phyloP scores from a whole-genome alignment of 2,888 invertebrate species.

The Pristionchus exspectatus region DNA sequence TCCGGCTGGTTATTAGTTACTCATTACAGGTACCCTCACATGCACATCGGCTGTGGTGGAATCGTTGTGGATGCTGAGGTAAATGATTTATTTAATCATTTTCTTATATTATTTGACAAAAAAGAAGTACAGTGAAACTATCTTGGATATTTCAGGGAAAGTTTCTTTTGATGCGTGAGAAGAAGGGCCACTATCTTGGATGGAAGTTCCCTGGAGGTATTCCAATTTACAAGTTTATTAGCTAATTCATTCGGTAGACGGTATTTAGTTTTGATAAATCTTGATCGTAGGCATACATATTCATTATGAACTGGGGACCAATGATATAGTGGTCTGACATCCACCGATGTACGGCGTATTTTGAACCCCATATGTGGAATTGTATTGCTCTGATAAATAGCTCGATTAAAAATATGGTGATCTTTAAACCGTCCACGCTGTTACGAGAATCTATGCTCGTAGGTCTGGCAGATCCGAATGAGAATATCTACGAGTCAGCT shows the following conservation, averaged over 20 bases:
- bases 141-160: slow-evolving; percentile 82
- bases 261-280: background rate
- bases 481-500: slow-evolving; percentile 89
- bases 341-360: too few species aligned
- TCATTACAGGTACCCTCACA: slow-evolving; percentile 84
- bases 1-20: background rate
- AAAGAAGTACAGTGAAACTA: background rate
- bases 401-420: too few species aligned
- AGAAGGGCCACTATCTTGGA: slow-evolving; percentile 82
- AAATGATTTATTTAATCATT: background rate
- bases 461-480: slow-evolving; percentile 85
- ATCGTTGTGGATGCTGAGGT: slow-evolving; percentile 85
- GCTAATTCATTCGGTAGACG: too few species aligned
- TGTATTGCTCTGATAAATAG: too few species aligned
- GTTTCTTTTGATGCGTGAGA: slow-evolving; percentile 89
- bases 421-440: too few species aligned
- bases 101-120: background rate
- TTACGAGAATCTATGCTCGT: too few species aligned
- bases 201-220: slow-evolving; percentile 94
- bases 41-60: slow-evolving; percentile 89
- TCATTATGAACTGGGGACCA: too few species aligned
- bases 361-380: too few species aligned
- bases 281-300: slow-evolving; percentile 85
- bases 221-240: background rate
- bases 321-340: too few species aligned